Evolutionary conservation across 1,140 invertebrate genomes (phyloP).

Genomic region (Pantala flavescens): DNA sequence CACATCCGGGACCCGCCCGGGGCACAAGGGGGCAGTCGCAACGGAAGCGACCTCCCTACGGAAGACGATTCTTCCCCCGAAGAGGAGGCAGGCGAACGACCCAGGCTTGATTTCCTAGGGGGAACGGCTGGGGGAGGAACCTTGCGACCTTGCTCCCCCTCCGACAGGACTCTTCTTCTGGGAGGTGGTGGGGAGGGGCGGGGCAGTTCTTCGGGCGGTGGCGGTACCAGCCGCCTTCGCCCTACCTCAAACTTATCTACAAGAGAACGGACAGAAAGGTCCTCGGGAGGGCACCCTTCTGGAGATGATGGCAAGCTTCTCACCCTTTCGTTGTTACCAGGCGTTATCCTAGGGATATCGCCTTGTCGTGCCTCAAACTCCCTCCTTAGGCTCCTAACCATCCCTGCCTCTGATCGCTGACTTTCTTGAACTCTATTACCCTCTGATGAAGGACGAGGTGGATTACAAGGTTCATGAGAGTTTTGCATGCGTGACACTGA

Average conservation of each 20-base stretch:
- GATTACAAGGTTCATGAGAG: constrained; percentile 23
- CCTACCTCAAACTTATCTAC: constrained; percentile 56
- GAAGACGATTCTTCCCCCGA: background rate
- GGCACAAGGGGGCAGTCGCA: background rate
- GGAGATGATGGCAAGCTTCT: background rate
- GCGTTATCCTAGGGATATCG: constrained; percentile 29
- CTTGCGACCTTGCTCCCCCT: background rate
- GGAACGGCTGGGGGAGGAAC: background rate
- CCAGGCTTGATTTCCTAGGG: background rate
- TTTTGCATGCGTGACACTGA: constrained; percentile 29
- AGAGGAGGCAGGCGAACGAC: background rate
- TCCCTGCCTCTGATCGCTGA: constrained; percentile 36
- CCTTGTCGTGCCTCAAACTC: constrained; percentile 72
- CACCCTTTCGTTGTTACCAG: constrained; percentile 18
- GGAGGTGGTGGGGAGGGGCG: background rate
- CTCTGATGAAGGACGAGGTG: constrained; percentile 11
- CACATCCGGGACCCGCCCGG: constrained; percentile 3
- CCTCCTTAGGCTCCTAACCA: constrained; percentile 71
- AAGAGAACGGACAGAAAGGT: constrained; percentile 59
- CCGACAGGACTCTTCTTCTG: background rate
- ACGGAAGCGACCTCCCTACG: background rate
- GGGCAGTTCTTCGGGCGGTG: background rate
- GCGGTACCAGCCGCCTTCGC: background rate
- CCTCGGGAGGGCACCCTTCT: constrained; percentile 38
- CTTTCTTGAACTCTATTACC: background rate